Base-by-base conservation (phyloP, 2,888 invertebrate genomes). In the Meta bourneti region DNA sequence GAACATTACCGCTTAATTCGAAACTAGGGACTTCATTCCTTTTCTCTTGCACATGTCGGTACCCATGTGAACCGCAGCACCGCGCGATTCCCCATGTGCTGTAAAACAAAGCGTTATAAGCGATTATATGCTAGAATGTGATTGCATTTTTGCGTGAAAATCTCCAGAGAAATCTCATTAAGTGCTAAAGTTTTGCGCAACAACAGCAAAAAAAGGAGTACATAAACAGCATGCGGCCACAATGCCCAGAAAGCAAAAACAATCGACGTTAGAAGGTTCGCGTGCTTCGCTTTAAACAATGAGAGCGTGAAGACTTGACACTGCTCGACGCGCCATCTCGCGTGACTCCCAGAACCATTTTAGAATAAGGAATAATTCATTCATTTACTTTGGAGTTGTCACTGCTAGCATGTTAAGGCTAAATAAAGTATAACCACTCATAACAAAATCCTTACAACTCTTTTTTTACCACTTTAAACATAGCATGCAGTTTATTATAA, bases 241-340 rank as follows among this genome's bases (percentile, higher is more conserved):
- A 79, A 80, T 11, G 61, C 11, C 34, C 69, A 82, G 13, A 69
- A 87, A 88, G 88, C 81, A 88, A 88, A 88, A 88, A 88, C 88
- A 88, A 81, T 81, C 81, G 81, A 88, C 87, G 87, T 54, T 48
- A 71, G n/a, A 6, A 20, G 20, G 54, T n/a, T 90, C 20, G 89
- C 89, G 89, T 90, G 89, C 71, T 54, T 61, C 70, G 75, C 52
- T 82, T 77, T 61, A 84, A 79, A 78, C 89, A 84, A 77, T 49
- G 61, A 19, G 79, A 54, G 78, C 84, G 89, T 90, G 89, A 84
- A 90, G 89, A 78, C 79, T 90, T 90, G 89, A 90, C 89, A 90
- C 89, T 90, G 34, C 20, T 0, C 16, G 61, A 75, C 81, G 75
- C 75, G 78, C 84, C 72, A 72, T n/a, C 34, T 90, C 72, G 89